Percentiles rank a stretch among this genome's conserved stretches.
Evolutionary conservation across 2,113 vertebrate genomes (phyloP).

Genomic region (Python bivittatus): DNA sequence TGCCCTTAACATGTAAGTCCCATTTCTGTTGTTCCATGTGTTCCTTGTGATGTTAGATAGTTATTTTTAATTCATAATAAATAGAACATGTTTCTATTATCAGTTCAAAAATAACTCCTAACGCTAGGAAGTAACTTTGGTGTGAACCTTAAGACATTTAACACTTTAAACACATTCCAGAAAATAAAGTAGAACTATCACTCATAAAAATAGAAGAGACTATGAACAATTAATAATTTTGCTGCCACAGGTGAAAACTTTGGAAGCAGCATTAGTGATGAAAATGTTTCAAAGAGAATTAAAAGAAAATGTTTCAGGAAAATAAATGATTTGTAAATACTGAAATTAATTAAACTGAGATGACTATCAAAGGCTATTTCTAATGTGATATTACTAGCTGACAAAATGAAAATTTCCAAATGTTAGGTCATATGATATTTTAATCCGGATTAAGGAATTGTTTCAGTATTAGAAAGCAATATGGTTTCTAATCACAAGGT

Average conservation of each 20-base stretch:
- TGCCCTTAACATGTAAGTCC: background rate
- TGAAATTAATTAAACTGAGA: background rate
- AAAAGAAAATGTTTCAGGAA: conserved; percentile 6
- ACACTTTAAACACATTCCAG: background rate
- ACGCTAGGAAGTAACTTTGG: background rate
- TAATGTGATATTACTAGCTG: background rate
- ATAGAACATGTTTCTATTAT: background rate
- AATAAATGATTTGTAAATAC: conserved; percentile 3
- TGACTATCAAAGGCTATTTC: background rate
- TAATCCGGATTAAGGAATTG: background rate
- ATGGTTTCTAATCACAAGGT: background rate
- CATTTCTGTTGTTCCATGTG: background rate
- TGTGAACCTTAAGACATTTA: background rate
- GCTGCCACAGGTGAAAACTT: conserved; percentile 8
- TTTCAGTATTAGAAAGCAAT: background rate
- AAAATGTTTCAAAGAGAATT: background rate
- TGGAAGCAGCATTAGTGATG: conserved; percentile 4
- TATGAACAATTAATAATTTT: conserved; percentile 36
- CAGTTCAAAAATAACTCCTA: conserved; percentile 26
- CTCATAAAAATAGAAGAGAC: background rate
- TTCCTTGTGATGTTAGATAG: background rate
- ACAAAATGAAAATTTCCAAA: conserved; percentile 22
- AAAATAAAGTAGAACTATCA: conserved; percentile 35
- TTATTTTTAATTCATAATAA: conserved; percentile 21
- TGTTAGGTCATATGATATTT: background rate